Percentiles rank a stretch among this genome's conserved stretches.
phyloP scores from a whole-genome alignment of 2,888 invertebrate species.

The Physocephala rufipes region DNA sequence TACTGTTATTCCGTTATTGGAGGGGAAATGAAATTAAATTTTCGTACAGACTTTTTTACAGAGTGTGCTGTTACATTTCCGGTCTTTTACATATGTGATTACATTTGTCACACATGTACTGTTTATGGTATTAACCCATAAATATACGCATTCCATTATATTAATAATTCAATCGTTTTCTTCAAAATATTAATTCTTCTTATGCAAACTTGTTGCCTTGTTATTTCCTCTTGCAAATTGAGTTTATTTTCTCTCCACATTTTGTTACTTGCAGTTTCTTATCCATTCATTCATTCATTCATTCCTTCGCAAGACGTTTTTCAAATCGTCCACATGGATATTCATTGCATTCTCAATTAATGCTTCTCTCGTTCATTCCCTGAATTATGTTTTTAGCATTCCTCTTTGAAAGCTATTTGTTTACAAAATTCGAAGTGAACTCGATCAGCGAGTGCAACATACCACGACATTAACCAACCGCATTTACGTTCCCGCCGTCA shows the following conservation, averaged over 20 bases:
- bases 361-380: neutral
- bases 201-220: slow-evolving; percentile 2
- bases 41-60: too few relatives aligned
- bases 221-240: slow-evolving; percentile 7
- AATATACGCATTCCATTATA: too few relatives aligned
- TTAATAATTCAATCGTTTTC: too few relatives aligned
- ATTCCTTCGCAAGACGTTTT: neutral
- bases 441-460: neutral
- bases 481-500: neutral
- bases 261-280: neutral
- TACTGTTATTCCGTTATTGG: too few relatives aligned
- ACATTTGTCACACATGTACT: too few relatives aligned
- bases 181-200: too few relatives aligned
- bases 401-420: slow-evolving; percentile 12
- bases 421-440: slow-evolving; percentile 13
- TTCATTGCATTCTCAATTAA: neutral
- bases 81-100: too few relatives aligned
- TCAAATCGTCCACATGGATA: neutral
- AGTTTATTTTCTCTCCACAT: neutral
- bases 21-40: too few relatives aligned
- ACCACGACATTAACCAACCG: neutral
- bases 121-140: too few relatives aligned
- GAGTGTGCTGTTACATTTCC: too few relatives aligned
- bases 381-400: slow-evolving; percentile 3
- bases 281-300: neutral